Evolutionary conservation across 2,888 invertebrate genomes (phyloP), one percentile per base, ranked within the genome.

Genomic region (Caenorhabditis becei): DNA sequence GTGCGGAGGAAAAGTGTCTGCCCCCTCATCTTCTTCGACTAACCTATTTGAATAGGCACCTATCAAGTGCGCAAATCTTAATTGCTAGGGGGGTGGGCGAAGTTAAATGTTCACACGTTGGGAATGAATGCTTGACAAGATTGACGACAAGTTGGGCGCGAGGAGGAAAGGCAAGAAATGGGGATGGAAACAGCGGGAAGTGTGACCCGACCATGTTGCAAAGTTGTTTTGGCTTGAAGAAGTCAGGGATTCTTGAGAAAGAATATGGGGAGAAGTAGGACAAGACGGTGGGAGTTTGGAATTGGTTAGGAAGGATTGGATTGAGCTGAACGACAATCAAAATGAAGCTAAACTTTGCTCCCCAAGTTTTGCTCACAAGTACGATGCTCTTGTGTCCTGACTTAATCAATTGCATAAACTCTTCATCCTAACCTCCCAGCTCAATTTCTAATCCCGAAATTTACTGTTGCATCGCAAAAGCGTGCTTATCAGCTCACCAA

Each of bases 31-130:
- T 20, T 24, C 47, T 28, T 35, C 35, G 5, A 32, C 71, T 53
- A 47, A 61, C 62, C 77, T 77, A 62, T 74, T 74, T 74, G 65
- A 74, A 74, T 74, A 74, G 72, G 72, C 58, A 74, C 74, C 49
- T 74, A 74, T 74, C 74, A 74, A 74, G 74, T 74, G 74, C 74
- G 74, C 74, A 74, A 74, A 54, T 47, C 71, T 66, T 74, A 74
- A 74, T 74, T 74, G 74, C 74, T 74, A 66, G 59, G 65, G 49
- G 35, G 47, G 10, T 5, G 8, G 23, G 23, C n/a, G 24, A 54
- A 37, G 63, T 66, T 65, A 59, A 74, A 66, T 65, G 74, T 74
- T 74, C 74, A 74, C 74, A 74, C 65, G 35, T 66, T 51, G 49
- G 23, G 20, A 58, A 28, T 20, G 32, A 28, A 47, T 28, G 56